A percentile compares a stretch with the other conserved stretches of the same genome.
Conservation (phyloP, 2,797 vertebrate species). For the Anolis apletophallus region DNA sequence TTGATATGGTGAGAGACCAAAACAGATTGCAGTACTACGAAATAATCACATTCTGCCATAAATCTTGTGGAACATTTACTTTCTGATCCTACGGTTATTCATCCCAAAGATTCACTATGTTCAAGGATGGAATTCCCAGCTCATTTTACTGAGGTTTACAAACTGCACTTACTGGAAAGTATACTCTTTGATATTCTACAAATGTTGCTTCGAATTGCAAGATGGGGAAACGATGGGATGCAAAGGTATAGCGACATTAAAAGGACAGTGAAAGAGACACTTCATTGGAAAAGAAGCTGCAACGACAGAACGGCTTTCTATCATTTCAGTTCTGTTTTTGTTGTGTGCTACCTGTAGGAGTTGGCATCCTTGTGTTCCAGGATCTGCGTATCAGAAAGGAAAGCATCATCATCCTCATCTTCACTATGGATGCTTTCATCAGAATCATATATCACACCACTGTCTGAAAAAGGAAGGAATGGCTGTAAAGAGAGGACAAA, state of each 20-base stretch:
- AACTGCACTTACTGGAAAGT: neutral
- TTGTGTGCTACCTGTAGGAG: constrained; percentile 89
- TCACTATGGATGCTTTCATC: constrained; percentile 95
- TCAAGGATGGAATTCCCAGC: neutral
- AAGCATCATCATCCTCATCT: constrained; percentile 90
- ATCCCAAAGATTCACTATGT: neutral
- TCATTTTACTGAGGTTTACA: neutral
- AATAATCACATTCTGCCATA: neutral
- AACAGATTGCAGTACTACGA: neutral
- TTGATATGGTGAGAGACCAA: neutral
- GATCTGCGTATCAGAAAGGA: constrained; percentile 94
- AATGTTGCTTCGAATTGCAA: too few relatives aligned
- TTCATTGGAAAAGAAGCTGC: constrained; percentile 3
- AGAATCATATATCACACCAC: constrained; percentile 92
- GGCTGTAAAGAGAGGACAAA: constrained; percentile 83
- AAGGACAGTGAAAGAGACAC: too few relatives aligned
- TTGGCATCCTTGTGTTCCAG: constrained; percentile 93
- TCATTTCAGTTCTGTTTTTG: neutral
- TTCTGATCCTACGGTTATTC: too few relatives aligned
- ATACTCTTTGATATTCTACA: neutral
- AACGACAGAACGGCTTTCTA: neutral
- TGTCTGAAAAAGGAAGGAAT: constrained; percentile 95
- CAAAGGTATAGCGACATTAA: too few relatives aligned
- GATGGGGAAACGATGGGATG: neutral
- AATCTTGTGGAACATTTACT: neutral